Conservation (phyloP, 1,140 invertebrate species). For the Ectropis grisescens region DNA sequence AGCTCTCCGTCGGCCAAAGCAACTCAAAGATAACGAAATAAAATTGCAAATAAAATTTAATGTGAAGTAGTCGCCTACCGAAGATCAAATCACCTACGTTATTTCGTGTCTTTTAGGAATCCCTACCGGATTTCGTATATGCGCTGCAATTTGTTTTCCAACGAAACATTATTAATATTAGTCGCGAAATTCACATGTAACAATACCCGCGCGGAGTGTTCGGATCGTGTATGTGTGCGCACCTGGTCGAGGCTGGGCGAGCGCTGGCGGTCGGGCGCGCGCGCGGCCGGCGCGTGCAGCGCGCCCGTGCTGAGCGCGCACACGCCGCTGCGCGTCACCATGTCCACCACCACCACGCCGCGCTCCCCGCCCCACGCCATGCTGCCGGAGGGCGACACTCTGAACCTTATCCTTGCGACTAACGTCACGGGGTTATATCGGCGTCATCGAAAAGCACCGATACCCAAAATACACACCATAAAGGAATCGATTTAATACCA, state of each 20-base stretch:
- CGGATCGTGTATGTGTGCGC: constrained; percentile 28
- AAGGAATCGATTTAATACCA: no score
- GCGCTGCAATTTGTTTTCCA: no score
- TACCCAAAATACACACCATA: background rate
- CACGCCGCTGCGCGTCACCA: constrained; percentile 91
- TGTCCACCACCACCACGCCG: constrained; percentile 94
- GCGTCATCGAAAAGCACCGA: no score
- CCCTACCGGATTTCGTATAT: no score
- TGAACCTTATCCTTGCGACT: no score
- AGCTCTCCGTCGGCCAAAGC: constrained; percentile 16
- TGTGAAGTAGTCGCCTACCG: constrained; percentile 21
- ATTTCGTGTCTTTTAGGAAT: no score
- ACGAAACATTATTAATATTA: no score
- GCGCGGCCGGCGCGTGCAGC: constrained; percentile 79
- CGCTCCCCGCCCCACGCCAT: constrained; percentile 97
- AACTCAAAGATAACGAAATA: constrained; percentile 37
- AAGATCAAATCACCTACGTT: no score
- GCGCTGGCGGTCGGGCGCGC: constrained; percentile 72
- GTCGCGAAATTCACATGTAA: no score
- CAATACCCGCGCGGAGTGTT: no score
- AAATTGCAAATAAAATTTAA: constrained; percentile 56
- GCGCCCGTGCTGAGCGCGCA: constrained; percentile 88
- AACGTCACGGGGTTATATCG: no score
- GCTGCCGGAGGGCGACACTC: no score
- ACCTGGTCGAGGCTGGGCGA: constrained; percentile 95